Evolutionary conservation across 2,888 invertebrate species (phyloP).

Genomic region (Lasius fuliginosus): DNA sequence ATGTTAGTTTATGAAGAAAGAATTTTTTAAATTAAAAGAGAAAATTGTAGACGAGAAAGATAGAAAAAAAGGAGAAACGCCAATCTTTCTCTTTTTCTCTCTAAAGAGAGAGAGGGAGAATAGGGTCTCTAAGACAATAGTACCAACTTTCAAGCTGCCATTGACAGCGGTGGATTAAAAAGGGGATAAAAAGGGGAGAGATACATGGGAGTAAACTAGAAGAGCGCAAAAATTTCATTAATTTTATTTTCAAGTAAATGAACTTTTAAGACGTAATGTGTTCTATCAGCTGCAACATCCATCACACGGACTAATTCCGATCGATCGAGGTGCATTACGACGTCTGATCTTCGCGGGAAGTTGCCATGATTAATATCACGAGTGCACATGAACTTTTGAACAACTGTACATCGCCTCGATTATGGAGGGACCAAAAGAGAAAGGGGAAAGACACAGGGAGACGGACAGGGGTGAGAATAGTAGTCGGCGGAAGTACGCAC

Average conservation of each 20-base stretch:
- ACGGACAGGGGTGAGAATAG: constrained; percentile 25
- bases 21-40: not conserved
- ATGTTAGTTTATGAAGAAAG: not conserved
- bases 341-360: constrained; percentile 33
- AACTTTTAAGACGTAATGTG: not conserved
- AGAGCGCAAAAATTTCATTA: not conserved
- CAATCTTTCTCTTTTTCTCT: not conserved
- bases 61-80: not conserved
- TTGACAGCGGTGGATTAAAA: not conserved
- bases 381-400: constrained; percentile 47
- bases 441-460: constrained; percentile 7
- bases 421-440: constrained; percentile 41
- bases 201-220: not conserved
- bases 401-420: constrained; percentile 46
- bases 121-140: not conserved
- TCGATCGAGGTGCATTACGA: constrained; percentile 40
- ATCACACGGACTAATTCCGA: not conserved
- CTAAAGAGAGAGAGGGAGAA: not conserved
- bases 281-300: constrained; percentile 23
- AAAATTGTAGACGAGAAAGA: not conserved
- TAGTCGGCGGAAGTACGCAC: constrained; percentile 58
- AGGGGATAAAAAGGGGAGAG: not conserved
- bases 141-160: constrained; percentile 14
- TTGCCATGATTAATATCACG: constrained; percentile 47
- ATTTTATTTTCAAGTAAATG: not conserved